Percentiles rank a stretch among this genome's conserved stretches.
phyloP scores from a whole-genome alignment of 2,113 vertebrate genomes.

The Eleginops maclovinus region DNA sequence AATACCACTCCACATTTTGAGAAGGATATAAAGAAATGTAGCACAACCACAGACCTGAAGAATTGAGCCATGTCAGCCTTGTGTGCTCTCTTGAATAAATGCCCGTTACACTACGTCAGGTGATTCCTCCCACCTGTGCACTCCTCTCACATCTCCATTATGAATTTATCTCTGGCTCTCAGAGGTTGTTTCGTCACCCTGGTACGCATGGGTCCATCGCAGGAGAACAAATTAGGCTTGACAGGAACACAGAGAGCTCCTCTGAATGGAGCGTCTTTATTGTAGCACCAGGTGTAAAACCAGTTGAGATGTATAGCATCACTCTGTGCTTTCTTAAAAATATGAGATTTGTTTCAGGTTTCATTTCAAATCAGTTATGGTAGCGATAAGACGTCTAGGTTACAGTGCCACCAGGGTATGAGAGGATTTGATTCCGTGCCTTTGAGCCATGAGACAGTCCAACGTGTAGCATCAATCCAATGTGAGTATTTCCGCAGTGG shows the following conservation, averaged over 20 bases:
- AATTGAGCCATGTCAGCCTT: neutral
- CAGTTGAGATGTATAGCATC: slow-evolving; percentile 40
- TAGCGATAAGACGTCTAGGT: neutral
- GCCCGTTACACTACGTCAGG: slow-evolving; percentile 9
- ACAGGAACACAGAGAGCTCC: slow-evolving; percentile 54
- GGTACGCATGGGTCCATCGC: slow-evolving; percentile 59
- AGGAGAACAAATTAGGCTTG: slow-evolving; percentile 69
- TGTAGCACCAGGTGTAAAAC: slow-evolving; percentile 10
- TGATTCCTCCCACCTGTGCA: slow-evolving; percentile 37
- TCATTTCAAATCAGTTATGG: slow-evolving; percentile 30
- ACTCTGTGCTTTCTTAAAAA: slow-evolving; percentile 26
- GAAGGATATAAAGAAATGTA: neutral
- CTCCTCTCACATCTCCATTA: slow-evolving; percentile 47
- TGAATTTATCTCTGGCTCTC: slow-evolving; percentile 63
- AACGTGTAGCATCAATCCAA: slow-evolving; percentile 45
- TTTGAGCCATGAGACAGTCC: slow-evolving; percentile 31
- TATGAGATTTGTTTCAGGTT: slow-evolving; percentile 30
- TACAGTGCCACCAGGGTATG: neutral
- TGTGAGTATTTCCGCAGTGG: slow-evolving; percentile 16
- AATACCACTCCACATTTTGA: neutral
- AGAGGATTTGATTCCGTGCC: neutral
- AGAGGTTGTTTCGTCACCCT: slow-evolving; percentile 66
- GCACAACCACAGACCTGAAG: neutral
- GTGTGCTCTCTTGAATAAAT: too few species aligned
- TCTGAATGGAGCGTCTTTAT: slow-evolving; percentile 52